Evolutionary conservation across 2,797 vertebrate species (phyloP), one percentile per base, ranked within the genome.

Genomic region (Amazona finschi): DNA sequence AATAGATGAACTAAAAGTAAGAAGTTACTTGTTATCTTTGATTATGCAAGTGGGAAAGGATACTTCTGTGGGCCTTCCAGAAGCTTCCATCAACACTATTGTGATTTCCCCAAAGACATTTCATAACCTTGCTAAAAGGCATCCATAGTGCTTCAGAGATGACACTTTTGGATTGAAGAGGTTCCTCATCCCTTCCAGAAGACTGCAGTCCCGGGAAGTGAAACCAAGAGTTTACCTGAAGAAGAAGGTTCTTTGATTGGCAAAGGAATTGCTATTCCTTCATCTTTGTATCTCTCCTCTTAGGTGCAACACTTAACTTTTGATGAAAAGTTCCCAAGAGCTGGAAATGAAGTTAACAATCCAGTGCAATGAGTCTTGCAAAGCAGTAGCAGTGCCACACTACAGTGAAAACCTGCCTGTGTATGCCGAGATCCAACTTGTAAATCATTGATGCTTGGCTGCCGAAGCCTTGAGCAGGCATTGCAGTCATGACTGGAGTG

Each of bases 61-160:
- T 88, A 41, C 82, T 91, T 78, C 91, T 62, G 58, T 90, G 73
- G 44, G 47, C 85, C 50, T 93, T 93, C 80, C 60, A 60, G 71
- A 90, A 90, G 52, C 55, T 31, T 94, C 87, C 76, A 25, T 87
- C 55, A 80, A 12, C 30, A 39, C 43, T 67, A 0, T 70, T 79
- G 38, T 21, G 50, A 36, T 73, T 85, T 89, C 60, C 67, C 15
- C 31, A 18, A 64, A 72, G 85, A 75, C 36, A 4, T 16, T 78
- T 79, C 31, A 16, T 79, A 57, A 64, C 38, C 31, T 61, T 71
- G 9, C 49, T 65, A 75, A 73, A 86, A 21, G 50, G 39, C 64
- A 44, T 82, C 50, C 15, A 4, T n/a, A 22, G 31, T 55, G 85
- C 85, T 91, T 79, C 85, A 66, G 66, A 60, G 36, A 39, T 30